Conservation (phyloP, 2,888 invertebrate species). For the Atethmia centrago region DNA sequence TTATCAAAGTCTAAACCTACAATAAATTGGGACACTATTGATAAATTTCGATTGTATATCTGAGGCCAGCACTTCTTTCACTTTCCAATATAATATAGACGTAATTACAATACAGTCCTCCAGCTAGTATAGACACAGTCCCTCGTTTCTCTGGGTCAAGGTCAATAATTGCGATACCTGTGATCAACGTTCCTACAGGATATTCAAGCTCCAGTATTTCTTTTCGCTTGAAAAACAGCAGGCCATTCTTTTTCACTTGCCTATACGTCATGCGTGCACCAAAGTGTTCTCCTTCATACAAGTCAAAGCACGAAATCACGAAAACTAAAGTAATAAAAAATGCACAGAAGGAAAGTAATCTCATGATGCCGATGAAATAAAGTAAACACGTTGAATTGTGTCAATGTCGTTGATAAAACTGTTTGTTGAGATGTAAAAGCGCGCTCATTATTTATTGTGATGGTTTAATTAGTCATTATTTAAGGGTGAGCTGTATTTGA, state of each 20-base stretch:
- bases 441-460: slow-evolving; percentile 17
- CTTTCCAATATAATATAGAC: slow-evolving; percentile 72
- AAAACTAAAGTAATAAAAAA: slow-evolving; percentile 36
- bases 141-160: slow-evolving; percentile 70
- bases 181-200: slow-evolving; percentile 72
- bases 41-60: slow-evolving; percentile 64
- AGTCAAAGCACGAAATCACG: slow-evolving; percentile 56
- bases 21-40: slow-evolving; percentile 27
- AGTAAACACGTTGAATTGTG: slow-evolving; percentile 53
- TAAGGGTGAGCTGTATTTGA: slow-evolving; percentile 29
- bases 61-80: slow-evolving; percentile 70
- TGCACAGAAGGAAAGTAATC: slow-evolving; percentile 30
- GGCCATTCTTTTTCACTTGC: slow-evolving; percentile 75
- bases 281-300: slow-evolving; percentile 70
- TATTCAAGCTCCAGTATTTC: slow-evolving; percentile 66
- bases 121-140: slow-evolving; percentile 63
- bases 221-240: slow-evolving; percentile 73
- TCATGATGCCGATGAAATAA: slow-evolving; percentile 43
- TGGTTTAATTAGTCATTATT: slow-evolving; percentile 26
- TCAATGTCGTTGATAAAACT: slow-evolving; percentile 65
- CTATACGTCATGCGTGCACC: slow-evolving; percentile 75
- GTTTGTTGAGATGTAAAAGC: slow-evolving; percentile 58
- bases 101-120: slow-evolving; percentile 68
- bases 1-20: background rate
- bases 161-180: slow-evolving; percentile 74